Evolutionary conservation across 2,888 invertebrate genomes (phyloP).

Genomic region (Spisula subtruncata): DNA sequence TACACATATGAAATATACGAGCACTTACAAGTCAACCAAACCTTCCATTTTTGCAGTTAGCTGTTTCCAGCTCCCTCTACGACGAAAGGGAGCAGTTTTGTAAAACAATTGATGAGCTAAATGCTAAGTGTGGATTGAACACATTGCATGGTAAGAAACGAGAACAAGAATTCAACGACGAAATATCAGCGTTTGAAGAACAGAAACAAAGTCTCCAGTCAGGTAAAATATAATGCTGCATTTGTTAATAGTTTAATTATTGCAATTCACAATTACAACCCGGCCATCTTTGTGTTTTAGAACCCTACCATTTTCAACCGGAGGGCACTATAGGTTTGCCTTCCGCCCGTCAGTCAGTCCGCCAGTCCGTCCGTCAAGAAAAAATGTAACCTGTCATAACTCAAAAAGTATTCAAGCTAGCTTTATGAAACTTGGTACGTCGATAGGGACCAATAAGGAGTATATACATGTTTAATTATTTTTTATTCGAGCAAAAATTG

Average conservation of each 20-base stretch:
- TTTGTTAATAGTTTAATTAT: not conserved
- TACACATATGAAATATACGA: too few relatives aligned
- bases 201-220: slow-evolving; percentile 34
- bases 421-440: too few relatives aligned
- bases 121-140: slow-evolving; percentile 31
- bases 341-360: too few relatives aligned
- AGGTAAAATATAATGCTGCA: slow-evolving; percentile 3
- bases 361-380: too few relatives aligned
- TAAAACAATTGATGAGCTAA: slow-evolving; percentile 30
- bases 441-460: too few relatives aligned
- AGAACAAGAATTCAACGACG: slow-evolving; percentile 22
- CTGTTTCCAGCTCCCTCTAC: not conserved
- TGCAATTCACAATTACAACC: not conserved
- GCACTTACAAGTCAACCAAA: not conserved
- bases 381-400: too few relatives aligned
- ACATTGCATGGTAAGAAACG: slow-evolving; percentile 30
- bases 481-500: too few relatives aligned
- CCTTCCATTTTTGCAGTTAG: slow-evolving; percentile 9
- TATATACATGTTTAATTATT: too few relatives aligned
- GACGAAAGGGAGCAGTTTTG: slow-evolving; percentile 38
- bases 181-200: slow-evolving; percentile 27
- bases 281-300: too few relatives aligned
- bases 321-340: too few relatives aligned
- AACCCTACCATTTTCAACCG: too few relatives aligned
- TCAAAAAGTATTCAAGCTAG: too few relatives aligned